Evolutionary conservation across 2,113 vertebrate genomes (phyloP).

Genomic region (Variabilichromis moorii): DNA sequence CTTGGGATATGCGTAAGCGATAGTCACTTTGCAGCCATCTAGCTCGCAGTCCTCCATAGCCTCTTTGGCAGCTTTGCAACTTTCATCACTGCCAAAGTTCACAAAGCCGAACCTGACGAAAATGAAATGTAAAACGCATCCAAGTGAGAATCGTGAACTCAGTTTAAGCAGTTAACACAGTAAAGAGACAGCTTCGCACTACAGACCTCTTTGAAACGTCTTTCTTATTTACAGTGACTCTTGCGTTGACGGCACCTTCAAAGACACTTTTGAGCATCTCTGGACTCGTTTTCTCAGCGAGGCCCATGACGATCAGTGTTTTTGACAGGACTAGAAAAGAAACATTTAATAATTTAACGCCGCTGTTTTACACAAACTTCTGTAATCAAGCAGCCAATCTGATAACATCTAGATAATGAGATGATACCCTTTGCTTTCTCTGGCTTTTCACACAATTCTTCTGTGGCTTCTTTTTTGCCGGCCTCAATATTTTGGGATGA

Average conservation of each 20-base stretch:
- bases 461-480: constrained; percentile 68
- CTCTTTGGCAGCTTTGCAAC: constrained; percentile 84
- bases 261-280: constrained; percentile 81
- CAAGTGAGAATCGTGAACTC: background rate
- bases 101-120: constrained; percentile 87
- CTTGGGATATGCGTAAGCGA: constrained; percentile 81
- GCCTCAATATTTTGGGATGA: constrained; percentile 75
- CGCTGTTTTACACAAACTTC: background rate
- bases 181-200: background rate
- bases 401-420: background rate
- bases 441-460: constrained; percentile 70
- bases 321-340: constrained; percentile 71
- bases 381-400: background rate
- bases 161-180: background rate
- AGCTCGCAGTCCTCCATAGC: constrained; percentile 88
- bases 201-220: constrained; percentile 83
- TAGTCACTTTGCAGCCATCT: constrained; percentile 82
- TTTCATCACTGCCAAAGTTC: constrained; percentile 81
- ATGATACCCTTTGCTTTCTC: background rate
- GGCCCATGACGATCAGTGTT: constrained; percentile 82
- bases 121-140: background rate
- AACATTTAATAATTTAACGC: background rate
- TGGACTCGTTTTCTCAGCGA: constrained; percentile 85
- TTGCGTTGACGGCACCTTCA: constrained; percentile 80
- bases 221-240: constrained; percentile 77